phyloP scores from a whole-genome alignment of 2,113 vertebrate species.

The Pseudois nayaur region DNA sequence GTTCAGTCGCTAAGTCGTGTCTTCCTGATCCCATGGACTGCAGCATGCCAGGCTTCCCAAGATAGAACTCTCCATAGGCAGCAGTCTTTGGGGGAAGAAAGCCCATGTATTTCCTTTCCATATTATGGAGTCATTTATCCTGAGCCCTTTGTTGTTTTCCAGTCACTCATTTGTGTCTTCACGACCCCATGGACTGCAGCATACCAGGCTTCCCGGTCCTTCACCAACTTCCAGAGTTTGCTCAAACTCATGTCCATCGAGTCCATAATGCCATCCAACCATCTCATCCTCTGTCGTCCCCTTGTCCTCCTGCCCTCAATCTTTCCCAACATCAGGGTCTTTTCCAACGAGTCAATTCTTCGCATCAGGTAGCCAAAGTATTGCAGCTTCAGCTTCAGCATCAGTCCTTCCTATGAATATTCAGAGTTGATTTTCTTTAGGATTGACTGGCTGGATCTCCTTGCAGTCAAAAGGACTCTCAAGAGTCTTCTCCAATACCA shows the following conservation, averaged over 20 bases:
- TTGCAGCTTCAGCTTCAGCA: background rate
- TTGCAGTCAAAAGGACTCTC: background rate
- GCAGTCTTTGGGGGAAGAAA: background rate
- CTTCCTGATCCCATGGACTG: background rate
- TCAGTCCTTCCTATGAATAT: background rate
- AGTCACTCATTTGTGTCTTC: background rate
- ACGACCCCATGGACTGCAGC: background rate
- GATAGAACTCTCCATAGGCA: background rate
- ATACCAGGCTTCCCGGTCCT: fast-evolving
- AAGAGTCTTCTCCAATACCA: background rate
- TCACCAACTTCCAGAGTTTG: background rate
- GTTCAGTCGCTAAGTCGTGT: fast-evolving
- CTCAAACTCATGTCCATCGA: background rate
- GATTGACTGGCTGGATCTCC: background rate
- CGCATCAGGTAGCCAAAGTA: background rate
- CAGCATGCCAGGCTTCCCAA: background rate
- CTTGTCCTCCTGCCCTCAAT: background rate
- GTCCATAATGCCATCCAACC: background rate
- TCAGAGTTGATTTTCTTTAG: background rate
- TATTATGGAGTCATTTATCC: background rate
- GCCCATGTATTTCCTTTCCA: background rate
- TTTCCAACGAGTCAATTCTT: background rate
- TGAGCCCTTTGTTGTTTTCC: background rate
- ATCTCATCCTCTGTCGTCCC: background rate
- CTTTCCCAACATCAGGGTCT: background rate